phyloP scores from a whole-genome alignment of 2,797 vertebrate species.

The Notoglanidium macrostoma region DNA sequence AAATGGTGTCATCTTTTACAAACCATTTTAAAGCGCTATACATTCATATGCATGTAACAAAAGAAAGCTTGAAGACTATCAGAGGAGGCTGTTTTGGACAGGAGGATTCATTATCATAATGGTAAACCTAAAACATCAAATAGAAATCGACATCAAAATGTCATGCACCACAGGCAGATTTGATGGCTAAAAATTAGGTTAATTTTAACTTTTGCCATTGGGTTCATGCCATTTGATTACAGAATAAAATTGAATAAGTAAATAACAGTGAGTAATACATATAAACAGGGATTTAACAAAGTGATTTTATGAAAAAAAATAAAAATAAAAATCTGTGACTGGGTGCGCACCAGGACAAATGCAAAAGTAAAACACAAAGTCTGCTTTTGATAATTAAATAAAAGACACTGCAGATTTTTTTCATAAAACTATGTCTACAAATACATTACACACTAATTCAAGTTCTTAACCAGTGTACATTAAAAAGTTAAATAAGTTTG shows the following conservation, averaged over 20 bases:
- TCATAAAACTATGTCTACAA: conserved; percentile 37
- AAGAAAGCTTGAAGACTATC: neutral
- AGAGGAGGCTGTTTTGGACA: neutral
- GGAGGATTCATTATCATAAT: conserved; percentile 72
- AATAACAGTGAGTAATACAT: neutral
- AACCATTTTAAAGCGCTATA: conserved; percentile 48
- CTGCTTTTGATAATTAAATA: neutral
- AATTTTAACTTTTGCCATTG: neutral
- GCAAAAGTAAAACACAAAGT: neutral
- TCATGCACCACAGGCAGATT: conserved; percentile 48
- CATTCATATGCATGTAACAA: conserved; percentile 52
- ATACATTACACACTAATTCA: conserved; percentile 62
- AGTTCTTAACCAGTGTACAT: conserved; percentile 52
- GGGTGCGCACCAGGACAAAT: neutral
- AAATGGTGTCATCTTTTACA: neutral
- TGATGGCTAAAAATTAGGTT: conserved; percentile 50
- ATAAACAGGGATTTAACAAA: neutral
- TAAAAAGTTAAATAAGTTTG: conserved; percentile 69
- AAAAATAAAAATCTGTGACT: neutral
- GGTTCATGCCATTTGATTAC: neutral
- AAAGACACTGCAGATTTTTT: neutral
- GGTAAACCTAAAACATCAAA: conserved; percentile 58
- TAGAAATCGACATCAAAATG: conserved; percentile 59
- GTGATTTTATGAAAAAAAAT: neutral
- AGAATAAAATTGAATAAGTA: neutral